Evolutionary conservation across 2,113 vertebrate species (phyloP).

Genomic region (Junco hyemalis): DNA sequence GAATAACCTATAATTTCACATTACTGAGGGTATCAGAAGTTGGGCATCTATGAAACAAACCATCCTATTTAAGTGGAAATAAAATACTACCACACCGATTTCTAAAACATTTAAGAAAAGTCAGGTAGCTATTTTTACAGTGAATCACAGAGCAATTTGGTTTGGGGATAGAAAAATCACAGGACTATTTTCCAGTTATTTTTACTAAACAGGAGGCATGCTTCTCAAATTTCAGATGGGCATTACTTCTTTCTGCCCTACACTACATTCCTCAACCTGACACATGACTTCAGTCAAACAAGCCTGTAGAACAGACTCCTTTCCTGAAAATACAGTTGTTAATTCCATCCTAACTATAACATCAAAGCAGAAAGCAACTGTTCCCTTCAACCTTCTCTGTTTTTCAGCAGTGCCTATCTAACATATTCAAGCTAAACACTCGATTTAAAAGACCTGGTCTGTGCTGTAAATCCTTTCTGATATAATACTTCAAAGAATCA

Average conservation of each 20-base stretch:
- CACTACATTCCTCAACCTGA: not conserved
- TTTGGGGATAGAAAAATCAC: not conserved
- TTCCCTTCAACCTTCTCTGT: not conserved
- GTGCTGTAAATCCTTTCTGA: constrained; percentile 19
- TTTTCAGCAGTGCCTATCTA: constrained; percentile 8
- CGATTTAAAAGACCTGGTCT: not conserved
- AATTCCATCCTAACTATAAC: constrained; percentile 24
- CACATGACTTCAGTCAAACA: not conserved
- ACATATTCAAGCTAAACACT: not conserved
- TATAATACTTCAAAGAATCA: constrained; percentile 29
- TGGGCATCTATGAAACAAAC: not conserved
- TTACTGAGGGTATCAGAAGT: not conserved
- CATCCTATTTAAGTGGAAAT: not conserved
- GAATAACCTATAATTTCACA: not conserved
- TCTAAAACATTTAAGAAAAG: not conserved
- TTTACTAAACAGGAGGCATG: not conserved
- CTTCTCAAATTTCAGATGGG: not conserved
- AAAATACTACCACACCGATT: not conserved
- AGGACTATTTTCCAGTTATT: not conserved
- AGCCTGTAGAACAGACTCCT: not conserved
- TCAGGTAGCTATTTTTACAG: not conserved
- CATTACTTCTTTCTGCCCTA: not conserved
- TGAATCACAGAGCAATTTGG: not conserved
- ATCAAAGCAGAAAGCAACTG: constrained; percentile 29
- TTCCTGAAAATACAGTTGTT: constrained; percentile 8